Conservation (phyloP, 2,888 invertebrate genomes). For the Synergus umbraculus region DNA sequence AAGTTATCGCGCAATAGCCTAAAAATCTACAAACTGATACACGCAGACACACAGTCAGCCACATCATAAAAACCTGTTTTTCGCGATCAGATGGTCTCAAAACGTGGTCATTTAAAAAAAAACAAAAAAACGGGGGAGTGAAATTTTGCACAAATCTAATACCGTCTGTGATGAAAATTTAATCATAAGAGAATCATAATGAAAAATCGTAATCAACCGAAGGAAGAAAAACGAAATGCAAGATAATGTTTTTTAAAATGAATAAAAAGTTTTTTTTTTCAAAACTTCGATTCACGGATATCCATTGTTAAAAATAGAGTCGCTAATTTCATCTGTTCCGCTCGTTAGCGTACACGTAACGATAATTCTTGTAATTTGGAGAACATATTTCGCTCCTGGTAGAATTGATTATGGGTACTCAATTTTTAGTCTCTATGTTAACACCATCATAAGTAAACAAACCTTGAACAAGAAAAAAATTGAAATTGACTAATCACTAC, state of each 20-base stretch:
- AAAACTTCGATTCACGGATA: not conserved
- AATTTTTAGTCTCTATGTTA: not conserved
- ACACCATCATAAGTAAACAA: not conserved
- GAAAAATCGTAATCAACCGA: not conserved
- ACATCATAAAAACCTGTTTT: too few relatives aligned
- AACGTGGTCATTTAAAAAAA: too few relatives aligned
- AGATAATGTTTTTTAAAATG: not conserved
- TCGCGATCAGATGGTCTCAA: too few relatives aligned
- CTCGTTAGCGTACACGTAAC: not conserved
- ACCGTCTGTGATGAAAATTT: too few relatives aligned
- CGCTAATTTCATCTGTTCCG: not conserved
- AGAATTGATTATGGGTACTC: not conserved
- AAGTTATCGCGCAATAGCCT: too few relatives aligned
- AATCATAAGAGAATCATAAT: not conserved
- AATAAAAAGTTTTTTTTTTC: not conserved
- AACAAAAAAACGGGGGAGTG: too few relatives aligned
- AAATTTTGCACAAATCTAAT: too few relatives aligned
- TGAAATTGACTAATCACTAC: not conserved
- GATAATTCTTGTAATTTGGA: not conserved
- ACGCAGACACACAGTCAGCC: too few relatives aligned
- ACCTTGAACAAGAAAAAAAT: not conserved
- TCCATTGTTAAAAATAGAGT: not conserved
- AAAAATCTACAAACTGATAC: too few relatives aligned
- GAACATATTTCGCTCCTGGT: not conserved
- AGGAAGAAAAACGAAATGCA: not conserved